These are phyloP conservation scores for Serrognathus titanus DNA, from an alignment of 2,888 invertebrate genomes.

Conservation along the genomic window DNA sequence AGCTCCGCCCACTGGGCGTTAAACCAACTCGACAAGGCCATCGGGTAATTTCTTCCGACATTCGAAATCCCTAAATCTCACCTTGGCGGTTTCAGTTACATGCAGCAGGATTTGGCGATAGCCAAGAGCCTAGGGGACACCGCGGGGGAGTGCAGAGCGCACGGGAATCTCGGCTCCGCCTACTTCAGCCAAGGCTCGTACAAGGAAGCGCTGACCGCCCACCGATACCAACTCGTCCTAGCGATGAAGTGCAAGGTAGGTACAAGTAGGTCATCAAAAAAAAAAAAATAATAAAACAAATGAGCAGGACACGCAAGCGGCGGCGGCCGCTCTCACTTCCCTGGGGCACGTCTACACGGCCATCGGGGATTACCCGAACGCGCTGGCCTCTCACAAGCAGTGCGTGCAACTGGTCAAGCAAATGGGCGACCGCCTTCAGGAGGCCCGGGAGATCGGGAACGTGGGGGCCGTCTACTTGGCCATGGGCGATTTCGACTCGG, in stretches of 20 bases:
- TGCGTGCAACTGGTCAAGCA: constrained; percentile 94
- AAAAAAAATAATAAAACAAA: neutral
- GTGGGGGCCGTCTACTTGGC: constrained; percentile 95
- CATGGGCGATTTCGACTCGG: constrained; percentile 95
- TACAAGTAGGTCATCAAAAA: neutral
- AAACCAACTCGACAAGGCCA: constrained; percentile 91
- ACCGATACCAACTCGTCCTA: constrained; percentile 88
- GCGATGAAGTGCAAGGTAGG: constrained; percentile 90
- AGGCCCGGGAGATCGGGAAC: constrained; percentile 95
- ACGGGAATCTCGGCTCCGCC: constrained; percentile 92
- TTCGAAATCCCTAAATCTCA: constrained; percentile 87
- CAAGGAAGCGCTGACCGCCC: constrained; percentile 91
- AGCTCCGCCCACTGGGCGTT: constrained; percentile 97
- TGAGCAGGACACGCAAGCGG: constrained; percentile 79
- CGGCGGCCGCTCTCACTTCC: constrained; percentile 88
- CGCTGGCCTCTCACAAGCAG: constrained; percentile 93
- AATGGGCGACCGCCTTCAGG: constrained; percentile 87
- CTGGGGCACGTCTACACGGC: constrained; percentile 96
- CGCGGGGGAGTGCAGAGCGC: constrained; percentile 91
- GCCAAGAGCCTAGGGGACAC: constrained; percentile 92
- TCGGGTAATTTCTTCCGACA: constrained; percentile 54
- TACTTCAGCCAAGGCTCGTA: constrained; percentile 94
- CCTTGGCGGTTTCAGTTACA: constrained; percentile 76
- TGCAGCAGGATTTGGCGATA: constrained; percentile 95
- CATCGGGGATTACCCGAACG: constrained; percentile 90